Evolutionary conservation across 2,888 invertebrate species (phyloP).

Genomic region (Acleris emargana): DNA sequence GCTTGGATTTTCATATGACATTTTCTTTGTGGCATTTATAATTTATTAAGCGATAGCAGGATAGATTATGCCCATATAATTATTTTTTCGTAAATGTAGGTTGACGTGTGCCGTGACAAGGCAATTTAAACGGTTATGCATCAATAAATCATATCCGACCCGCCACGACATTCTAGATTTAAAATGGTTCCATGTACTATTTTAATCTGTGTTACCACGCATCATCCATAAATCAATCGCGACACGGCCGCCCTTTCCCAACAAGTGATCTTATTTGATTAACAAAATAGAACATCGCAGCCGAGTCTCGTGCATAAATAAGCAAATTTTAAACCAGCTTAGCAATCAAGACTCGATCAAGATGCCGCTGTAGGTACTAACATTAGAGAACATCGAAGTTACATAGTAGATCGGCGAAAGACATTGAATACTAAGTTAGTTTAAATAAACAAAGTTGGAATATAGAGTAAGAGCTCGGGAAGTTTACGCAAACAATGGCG

Average conservation of each 20-base stretch:
- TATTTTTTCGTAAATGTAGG: constrained; percentile 10
- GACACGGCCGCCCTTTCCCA: not conserved
- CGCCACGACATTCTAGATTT: constrained; percentile 3
- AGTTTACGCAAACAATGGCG: constrained; percentile 25
- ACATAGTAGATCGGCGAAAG: not conserved
- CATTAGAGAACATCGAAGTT: constrained; percentile 4
- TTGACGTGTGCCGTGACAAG: constrained; percentile 25
- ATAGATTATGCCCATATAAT: constrained; percentile 14
- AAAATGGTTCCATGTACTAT: constrained; percentile 1
- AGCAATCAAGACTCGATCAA: constrained; percentile 5
- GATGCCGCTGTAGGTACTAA: constrained; percentile 4
- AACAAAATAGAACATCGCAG: constrained; percentile 10
- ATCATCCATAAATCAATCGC: constrained; percentile 13
- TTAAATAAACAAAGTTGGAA: constrained; percentile 21
- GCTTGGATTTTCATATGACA: constrained; percentile 14
- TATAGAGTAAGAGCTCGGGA: constrained; percentile 8
- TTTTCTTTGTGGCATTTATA: constrained; percentile 11
- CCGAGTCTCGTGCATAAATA: constrained; percentile 16
- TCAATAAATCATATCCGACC: constrained; percentile 18
- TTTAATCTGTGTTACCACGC: not conserved
- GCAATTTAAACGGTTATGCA: constrained; percentile 21
- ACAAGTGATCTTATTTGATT: constrained; percentile 21
- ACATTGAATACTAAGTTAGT: constrained; percentile 16
- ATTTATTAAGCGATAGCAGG: constrained; percentile 16
- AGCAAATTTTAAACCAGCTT: constrained; percentile 8